Percentiles rank a stretch among this genome's conserved stretches.
Evolutionary conservation across 2,113 vertebrate species (phyloP).

Genomic region (Cyanoliseus patagonus): DNA sequence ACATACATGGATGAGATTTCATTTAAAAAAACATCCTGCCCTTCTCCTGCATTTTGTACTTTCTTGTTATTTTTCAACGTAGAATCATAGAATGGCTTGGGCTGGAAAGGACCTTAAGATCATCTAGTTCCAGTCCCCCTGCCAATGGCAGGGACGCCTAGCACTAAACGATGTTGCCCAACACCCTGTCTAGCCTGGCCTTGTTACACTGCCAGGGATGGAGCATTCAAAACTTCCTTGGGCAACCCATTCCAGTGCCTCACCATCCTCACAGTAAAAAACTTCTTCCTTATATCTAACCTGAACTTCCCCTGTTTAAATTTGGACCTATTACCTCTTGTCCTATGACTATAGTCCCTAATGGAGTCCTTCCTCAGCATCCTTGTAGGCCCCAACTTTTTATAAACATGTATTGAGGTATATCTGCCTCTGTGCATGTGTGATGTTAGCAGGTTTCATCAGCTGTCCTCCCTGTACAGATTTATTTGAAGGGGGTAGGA

Average conservation of each 20-base stretch:
- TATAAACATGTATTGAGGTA: background rate
- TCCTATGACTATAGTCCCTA: too few species aligned
- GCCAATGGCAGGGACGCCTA: background rate
- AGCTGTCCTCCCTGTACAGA: background rate
- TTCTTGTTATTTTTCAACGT: background rate
- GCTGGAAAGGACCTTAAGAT: background rate
- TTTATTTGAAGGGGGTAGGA: background rate
- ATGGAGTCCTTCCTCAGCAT: background rate
- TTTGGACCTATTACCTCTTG: background rate
- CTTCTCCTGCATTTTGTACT: background rate
- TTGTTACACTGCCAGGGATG: background rate
- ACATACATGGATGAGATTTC: rapidly evolving
- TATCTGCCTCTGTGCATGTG: background rate
- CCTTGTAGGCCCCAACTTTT: background rate
- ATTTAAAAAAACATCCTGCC: background rate
- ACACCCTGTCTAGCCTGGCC: background rate
- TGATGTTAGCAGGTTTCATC: background rate
- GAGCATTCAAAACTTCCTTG: background rate
- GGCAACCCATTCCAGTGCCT: background rate
- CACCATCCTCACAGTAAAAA: background rate
- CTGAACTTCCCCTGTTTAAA: background rate
- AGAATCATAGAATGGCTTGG: background rate
- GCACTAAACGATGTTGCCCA: background rate
- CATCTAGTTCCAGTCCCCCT: background rate
- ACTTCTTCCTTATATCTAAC: background rate